phyloP scores from a whole-genome alignment of 2,888 invertebrate genomes.

The Spisula subtruncata region DNA sequence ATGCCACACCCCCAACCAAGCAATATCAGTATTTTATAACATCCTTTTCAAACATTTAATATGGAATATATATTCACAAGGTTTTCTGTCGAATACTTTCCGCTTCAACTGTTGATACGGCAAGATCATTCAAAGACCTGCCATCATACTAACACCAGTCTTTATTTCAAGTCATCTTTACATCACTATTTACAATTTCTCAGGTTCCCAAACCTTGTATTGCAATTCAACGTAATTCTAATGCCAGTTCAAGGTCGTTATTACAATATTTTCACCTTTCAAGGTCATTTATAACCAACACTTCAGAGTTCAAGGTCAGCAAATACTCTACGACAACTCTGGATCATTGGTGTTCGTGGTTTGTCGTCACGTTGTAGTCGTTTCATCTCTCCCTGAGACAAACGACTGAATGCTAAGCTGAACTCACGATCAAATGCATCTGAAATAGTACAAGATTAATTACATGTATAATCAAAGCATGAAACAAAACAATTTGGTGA shows the following conservation, averaged over 20 bases:
- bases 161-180: neutral
- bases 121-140: neutral
- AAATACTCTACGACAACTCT: conserved; percentile 84
- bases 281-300: conserved; percentile 70
- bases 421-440: conserved; percentile 97
- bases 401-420: conserved; percentile 92
- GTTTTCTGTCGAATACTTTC: no score
- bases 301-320: conserved; percentile 80
- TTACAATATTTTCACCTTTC: conserved; percentile 72
- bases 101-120: neutral
- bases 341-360: conserved; percentile 81
- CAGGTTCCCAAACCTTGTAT: neutral
- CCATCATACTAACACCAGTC: neutral
- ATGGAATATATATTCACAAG: no score
- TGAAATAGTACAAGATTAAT: conserved; percentile 80
- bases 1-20: no score
- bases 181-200: neutral
- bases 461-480: no score
- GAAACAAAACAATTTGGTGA: no score
- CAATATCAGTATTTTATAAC: no score
- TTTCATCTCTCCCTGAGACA: conserved; percentile 90
- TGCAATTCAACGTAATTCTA: neutral
- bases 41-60: no score
- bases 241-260: neutral
- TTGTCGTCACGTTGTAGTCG: conserved; percentile 84